Evolutionary conservation across 2,797 vertebrate genomes (phyloP), one percentile per base, ranked within the genome.

Genomic region (Thunnus albacares): DNA sequence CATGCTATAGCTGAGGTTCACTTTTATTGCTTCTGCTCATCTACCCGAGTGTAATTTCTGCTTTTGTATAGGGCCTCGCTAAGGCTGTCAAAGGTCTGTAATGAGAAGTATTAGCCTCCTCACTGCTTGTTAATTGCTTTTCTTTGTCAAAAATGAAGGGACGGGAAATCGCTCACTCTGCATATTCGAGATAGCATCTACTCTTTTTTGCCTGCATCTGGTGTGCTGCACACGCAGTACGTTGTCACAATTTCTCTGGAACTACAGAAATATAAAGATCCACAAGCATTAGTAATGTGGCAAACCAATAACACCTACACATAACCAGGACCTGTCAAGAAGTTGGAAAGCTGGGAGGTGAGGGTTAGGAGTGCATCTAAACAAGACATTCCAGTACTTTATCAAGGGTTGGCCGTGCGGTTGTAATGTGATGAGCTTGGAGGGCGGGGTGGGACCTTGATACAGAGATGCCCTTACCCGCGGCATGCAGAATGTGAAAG

Each of bases 101-200:
- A 92, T 90, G 84, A 81, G 77, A 80, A 84, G 86, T 77, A 84
- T 88, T 82, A 80, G 81, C 76, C 72, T 84, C 79, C 74, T 85
- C 83, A 47, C 73, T 82, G 66, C 77, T 45, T 75, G 56, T 90
- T 95, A 94, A 94, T 95, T 95, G 82, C 91, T 92, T 95, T 93
- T 87, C 89, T 92, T 94, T 93, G 92, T 94, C 84, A 84, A 79
- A 91, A 90, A 78, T 41, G 55, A 85, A 82, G 79, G 70, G 80
- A 86, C 35, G 75, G 73, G 82, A 92, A 94, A 93, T 87, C 20
- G 84, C 88, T 86, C 79, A 79, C 77, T 82, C 82, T 65, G 89
- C 92, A 92, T 72, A 90, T 92, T 92, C 70, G 28, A 77, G 78
- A 85, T 85, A 89, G 59, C 73, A 51, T 93, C 89, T 78, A 13